Evolutionary conservation across 2,888 invertebrate species (phyloP), one percentile per base, ranked within the genome.

Genomic region (Trichogramma dendrolimi): DNA sequence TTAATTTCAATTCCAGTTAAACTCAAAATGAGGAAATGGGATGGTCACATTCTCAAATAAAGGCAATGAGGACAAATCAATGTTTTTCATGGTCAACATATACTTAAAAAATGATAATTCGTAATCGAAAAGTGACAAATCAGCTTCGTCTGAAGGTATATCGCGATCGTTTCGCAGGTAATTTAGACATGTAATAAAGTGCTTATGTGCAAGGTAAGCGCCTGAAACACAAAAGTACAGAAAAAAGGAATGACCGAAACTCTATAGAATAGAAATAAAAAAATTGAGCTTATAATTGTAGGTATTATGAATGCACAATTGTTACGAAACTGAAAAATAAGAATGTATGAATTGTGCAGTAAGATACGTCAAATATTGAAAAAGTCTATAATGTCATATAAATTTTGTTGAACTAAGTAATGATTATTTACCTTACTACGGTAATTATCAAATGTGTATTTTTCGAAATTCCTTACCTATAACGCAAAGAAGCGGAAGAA

Each of bases 391-490:
- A n/a, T 47, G 47, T n/a, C 11, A 47, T 48, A 14, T 48, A 5
- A 27, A 5, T 14, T 14, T 48, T 5, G 48, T 14, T 27, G 8
- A 11, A 48, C 5, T 48, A 48, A 48, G n/a, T 48, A 27, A n/a
- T 6, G 48, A 48, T 6, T 11, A 11, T 11, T 48, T 27, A 27
- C 48, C 11, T 48, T 14, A 48, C 11, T 48, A 14, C 14, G 5
- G 27, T 48, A 48, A 48, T 48, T 27, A 44, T 44, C 10, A 14
- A 51, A 38, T 38, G 10, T 51, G 14, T n/a, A 10, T 27, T 10
- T 73, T 77, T 78, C 76, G 77, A 75, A 77, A 73, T 75, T 67
- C 71, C 85, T 85, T 76, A 87, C 86, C 86, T 72, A 80, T 80
- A 63, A 85, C 72, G 62, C 86, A 69, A 51, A 86, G 67, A 52